Evolutionary conservation across 2,113 vertebrate species (phyloP).

Genomic region (Benthochromis sp.): DNA sequence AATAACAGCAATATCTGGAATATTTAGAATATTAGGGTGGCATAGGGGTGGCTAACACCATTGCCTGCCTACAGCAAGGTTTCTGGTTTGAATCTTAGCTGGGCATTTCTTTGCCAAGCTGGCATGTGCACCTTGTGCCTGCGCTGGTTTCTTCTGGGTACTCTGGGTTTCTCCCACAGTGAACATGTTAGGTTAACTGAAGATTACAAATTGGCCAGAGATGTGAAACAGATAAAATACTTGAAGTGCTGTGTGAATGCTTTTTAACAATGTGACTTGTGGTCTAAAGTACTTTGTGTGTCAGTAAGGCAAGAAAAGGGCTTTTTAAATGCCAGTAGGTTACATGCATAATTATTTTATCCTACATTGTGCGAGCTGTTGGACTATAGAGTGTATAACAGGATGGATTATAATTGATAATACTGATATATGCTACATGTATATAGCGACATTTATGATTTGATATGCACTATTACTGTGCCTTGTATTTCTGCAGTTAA

Average conservation of each 20-base stretch:
- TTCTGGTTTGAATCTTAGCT: not conserved
- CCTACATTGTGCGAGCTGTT: not conserved
- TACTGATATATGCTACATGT: not conserved
- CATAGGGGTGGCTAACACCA: not conserved
- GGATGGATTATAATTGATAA: not conserved
- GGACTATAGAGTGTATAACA: not conserved
- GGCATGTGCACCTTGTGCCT: not conserved
- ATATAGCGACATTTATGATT: not conserved
- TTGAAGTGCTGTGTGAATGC: not conserved
- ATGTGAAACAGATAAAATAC: not conserved
- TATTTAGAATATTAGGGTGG: not conserved
- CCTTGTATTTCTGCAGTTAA: not conserved
- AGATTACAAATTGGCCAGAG: not conserved
- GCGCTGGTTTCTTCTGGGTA: not conserved
- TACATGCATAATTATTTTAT: not conserved
- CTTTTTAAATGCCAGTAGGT: not conserved
- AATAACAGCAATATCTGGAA: not conserved
- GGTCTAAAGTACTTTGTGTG: not conserved
- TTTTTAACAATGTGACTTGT: not conserved
- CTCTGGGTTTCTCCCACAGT: not conserved
- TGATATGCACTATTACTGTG: not conserved
- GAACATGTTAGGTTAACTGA: not conserved
- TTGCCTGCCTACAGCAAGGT: not conserved
- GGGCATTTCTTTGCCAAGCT: not conserved
- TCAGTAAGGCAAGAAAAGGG: not conserved